A percentile compares a stretch with the other conserved stretches of the same genome.
phyloP scores from a whole-genome alignment of 2,113 vertebrate genomes.

The Petromus typicus region DNA sequence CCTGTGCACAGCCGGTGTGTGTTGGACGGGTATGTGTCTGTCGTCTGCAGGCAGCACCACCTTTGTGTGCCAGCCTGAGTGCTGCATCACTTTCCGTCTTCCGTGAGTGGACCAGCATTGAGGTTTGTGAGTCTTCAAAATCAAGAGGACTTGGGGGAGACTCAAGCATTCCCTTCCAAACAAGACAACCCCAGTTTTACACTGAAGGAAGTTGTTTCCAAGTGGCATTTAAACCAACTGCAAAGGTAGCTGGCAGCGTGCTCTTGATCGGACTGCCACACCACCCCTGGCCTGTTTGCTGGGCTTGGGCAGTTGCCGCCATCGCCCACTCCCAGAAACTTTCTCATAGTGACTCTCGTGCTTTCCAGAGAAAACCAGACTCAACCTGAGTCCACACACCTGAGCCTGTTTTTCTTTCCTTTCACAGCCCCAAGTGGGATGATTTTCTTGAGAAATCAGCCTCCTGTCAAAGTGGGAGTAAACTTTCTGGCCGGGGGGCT shows the following conservation, averaged over 20 bases:
- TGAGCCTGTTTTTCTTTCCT: background rate
- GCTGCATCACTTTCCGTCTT: background rate
- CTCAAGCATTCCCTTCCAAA: background rate
- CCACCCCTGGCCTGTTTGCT: background rate
- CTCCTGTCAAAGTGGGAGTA: background rate
- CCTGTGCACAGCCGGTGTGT: background rate
- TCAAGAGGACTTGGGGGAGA: background rate
- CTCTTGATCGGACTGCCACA: background rate
- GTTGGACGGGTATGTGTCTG: fast-evolving
- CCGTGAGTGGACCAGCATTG: too few species aligned
- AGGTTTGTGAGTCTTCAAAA: background rate
- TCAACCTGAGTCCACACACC: background rate
- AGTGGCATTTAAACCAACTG: background rate
- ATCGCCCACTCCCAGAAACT: background rate
- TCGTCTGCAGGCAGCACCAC: background rate
- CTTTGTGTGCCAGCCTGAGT: background rate
- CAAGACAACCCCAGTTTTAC: background rate
- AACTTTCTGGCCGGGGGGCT: background rate
- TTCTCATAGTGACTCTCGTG: background rate
- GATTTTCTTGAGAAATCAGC: slow-evolving; percentile 20
- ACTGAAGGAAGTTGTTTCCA: background rate
- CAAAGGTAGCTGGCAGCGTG: background rate
- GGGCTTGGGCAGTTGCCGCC: background rate
- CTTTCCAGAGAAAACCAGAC: background rate
- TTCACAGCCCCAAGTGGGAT: background rate